These are phyloP conservation scores for Caenorhabditis inopinata DNA, from an alignment of 1,140 invertebrate genomes.

Conservation along the genomic window DNA sequence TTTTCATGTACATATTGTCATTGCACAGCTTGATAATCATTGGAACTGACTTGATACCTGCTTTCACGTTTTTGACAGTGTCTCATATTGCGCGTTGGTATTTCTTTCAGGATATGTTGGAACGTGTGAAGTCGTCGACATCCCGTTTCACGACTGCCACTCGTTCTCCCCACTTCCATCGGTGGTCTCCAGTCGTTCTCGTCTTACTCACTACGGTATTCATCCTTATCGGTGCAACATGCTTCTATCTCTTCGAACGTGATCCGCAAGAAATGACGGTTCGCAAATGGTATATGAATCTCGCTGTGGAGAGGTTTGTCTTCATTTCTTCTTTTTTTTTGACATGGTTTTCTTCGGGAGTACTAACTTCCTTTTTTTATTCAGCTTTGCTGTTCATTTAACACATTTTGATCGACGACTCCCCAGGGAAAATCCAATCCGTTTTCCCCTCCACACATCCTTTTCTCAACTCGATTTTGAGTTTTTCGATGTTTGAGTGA, in stretches of 20 bases:
- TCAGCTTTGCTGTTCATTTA: neutral
- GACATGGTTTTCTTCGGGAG: neutral
- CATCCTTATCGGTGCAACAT: slow-evolving; percentile 40
- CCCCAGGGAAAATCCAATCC: slow-evolving; percentile 22
- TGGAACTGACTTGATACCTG: too few relatives aligned
- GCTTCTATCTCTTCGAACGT: slow-evolving; percentile 42
- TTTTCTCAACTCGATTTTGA: slow-evolving; percentile 11
- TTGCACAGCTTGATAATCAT: too few relatives aligned
- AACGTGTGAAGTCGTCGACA: slow-evolving; percentile 2
- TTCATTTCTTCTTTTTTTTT: neutral
- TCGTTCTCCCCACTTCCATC: neutral
- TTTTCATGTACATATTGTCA: too few relatives aligned
- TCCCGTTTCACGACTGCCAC: neutral
- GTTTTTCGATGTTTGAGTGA: neutral
- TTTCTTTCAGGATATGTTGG: neutral
- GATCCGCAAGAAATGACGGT: slow-evolving; percentile 37
- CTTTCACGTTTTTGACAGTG: too few relatives aligned
- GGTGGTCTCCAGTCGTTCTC: slow-evolving; percentile 31
- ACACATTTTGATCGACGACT: slow-evolving; percentile 11
- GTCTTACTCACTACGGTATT: slow-evolving; percentile 34
- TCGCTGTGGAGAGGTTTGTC: slow-evolving; percentile 41
- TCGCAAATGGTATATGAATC: slow-evolving; percentile 42
- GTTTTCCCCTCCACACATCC: neutral
- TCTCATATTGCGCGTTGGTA: too few relatives aligned
- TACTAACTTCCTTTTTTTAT: neutral